Conservation (phyloP, 2,797 vertebrate genomes). For the Podarcis lilfordi region DNA sequence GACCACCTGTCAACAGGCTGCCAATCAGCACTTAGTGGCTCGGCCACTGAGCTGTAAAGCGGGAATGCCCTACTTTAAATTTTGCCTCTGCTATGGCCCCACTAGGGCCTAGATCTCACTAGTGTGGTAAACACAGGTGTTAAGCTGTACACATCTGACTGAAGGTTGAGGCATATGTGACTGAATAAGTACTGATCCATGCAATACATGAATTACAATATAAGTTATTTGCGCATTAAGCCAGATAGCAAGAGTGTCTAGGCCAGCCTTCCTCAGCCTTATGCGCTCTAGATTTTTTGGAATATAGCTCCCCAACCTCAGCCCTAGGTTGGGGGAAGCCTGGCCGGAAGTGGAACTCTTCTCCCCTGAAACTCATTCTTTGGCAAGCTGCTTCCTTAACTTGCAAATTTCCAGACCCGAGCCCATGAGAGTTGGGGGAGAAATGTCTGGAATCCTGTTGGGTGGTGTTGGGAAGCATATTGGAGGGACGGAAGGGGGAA, state of each 20-base stretch:
- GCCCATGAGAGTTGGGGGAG: too few relatives aligned
- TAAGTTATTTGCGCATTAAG: neutral
- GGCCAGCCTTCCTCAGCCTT: too few relatives aligned
- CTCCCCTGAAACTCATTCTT: neutral
- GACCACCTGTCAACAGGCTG: too few relatives aligned
- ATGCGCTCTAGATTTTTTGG: too few relatives aligned
- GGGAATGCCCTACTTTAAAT: neutral
- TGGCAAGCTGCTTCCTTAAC: neutral
- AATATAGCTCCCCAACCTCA: too few relatives aligned
- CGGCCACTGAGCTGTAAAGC: neutral
- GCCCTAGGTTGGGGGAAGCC: too few relatives aligned
- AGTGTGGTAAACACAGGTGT: neutral
- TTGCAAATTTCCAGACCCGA: neutral
- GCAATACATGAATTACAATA: too few relatives aligned
- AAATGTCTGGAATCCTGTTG: neutral
- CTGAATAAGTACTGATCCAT: neutral
- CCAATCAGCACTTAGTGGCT: neutral
- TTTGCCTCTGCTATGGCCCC: neutral
- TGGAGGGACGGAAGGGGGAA: too few relatives aligned
- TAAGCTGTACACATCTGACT: neutral
- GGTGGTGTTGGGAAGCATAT: neutral
- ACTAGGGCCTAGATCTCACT: neutral
- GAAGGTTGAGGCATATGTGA: neutral
- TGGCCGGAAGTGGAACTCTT: neutral
- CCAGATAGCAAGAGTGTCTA: neutral